Evolutionary conservation across 92 coral and sea anemone species (phyloP), one percentile per base, ranked within the genome.

Genomic region (Heteractis magnifica): DNA sequence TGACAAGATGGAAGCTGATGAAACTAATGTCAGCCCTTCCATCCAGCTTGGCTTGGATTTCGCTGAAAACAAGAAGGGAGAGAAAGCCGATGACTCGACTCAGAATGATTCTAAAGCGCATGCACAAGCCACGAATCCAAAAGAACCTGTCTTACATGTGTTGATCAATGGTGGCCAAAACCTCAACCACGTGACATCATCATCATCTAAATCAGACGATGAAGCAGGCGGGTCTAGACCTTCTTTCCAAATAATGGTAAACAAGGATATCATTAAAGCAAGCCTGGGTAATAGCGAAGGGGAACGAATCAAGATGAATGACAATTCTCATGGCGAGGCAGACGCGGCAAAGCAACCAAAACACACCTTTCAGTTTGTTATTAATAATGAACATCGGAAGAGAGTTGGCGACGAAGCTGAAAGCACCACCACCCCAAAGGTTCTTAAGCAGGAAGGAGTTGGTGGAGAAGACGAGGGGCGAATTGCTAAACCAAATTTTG

Each of bases 191-290:
- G 26, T 52, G 73, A 34, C 44, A 34, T n/a, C 76, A 9, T 82
- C 85, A 3, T 68, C 77, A n/a, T 16, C 68, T 8, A 18, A 71
- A 26, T 53, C 65, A 50, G 62, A 72, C 20, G 85, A 81, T 51
- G 85, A 52, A 8, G 41, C 77, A 5, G 15, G 50, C n/a, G 52
- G 71, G 58, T 52, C 85, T 6, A 82, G 49, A 58, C 86, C 86
- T 13, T 82, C 86, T 8, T 72, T 82, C 15, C 79, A 82, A 15
- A 56, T 82, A 6, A 55, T 72, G 79, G 86, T 82, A 0, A 73
- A 72, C 77, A 82, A 82, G 6, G 79, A 82, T 14, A 73, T 75
- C 21, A 56, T 82, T 18, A 71, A 82, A n/a, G 78, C 85, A 72
- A 21, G 78, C 8, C 20, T 82, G 50, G 68, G 56, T 3, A 50